These are phyloP conservation scores for Fringilla coelebs DNA, from an alignment of 2,797 vertebrate species.

Conservation along the genomic window DNA sequence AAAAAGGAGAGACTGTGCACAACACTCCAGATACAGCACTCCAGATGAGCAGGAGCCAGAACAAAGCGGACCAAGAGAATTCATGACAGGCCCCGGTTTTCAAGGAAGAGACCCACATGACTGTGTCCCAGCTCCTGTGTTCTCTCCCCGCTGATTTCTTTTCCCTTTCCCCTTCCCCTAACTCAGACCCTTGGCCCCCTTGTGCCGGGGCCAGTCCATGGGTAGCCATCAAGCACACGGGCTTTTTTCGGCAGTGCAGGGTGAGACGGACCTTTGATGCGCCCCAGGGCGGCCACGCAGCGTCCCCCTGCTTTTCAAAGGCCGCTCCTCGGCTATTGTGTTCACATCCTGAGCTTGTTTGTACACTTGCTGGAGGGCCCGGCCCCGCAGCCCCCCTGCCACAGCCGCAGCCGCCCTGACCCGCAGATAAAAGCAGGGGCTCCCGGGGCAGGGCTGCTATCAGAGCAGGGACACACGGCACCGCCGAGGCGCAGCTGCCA, in stretches of 20 bases:
- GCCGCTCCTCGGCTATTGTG: background rate
- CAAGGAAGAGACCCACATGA: background rate
- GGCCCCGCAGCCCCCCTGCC: background rate
- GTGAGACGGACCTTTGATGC: background rate
- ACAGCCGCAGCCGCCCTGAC: background rate
- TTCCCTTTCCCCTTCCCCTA: background rate
- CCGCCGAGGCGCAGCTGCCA: background rate
- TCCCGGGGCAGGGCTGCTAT: background rate
- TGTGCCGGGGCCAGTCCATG: background rate
- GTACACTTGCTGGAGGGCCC: background rate
- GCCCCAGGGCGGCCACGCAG: background rate
- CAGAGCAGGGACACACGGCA: background rate
- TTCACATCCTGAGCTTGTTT: constrained; percentile 60
- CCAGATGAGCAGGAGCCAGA: background rate
- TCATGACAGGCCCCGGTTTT: background rate
- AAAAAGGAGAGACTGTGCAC: background rate
- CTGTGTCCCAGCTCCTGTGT: background rate
- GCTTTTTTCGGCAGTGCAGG: background rate
- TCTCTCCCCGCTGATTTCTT: background rate
- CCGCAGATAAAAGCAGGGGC: background rate
- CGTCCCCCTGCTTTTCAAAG: constrained; percentile 19
- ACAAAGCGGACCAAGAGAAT: background rate
- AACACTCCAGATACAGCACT: background rate
- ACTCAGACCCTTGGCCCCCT: background rate
- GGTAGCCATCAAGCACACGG: background rate